Conservation (phyloP, 2,888 invertebrate species). For the Brachypterus glaber region DNA sequence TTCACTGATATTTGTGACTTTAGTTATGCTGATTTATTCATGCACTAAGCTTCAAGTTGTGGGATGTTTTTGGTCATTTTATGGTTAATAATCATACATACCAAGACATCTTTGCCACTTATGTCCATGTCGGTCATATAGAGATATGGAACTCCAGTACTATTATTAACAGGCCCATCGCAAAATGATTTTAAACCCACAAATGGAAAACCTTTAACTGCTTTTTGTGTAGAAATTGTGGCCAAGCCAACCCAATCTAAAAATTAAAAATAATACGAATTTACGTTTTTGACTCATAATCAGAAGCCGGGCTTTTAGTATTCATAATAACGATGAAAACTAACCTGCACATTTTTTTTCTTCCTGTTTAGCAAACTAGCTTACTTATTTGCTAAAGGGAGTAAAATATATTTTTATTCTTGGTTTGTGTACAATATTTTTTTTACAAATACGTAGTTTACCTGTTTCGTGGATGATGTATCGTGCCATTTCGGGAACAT, state of each 20-base stretch:
- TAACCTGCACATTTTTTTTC: neutral
- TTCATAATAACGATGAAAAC: neutral
- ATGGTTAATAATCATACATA: too few species aligned
- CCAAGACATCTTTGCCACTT: constrained; percentile 56
- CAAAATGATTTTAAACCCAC: constrained; percentile 59
- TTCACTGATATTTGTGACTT: too few species aligned
- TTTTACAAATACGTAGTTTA: too few species aligned
- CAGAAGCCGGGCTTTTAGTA: too few species aligned
- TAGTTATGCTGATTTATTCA: too few species aligned
- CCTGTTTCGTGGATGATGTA: constrained; percentile 62
- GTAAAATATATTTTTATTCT: too few species aligned
- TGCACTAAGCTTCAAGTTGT: too few species aligned
- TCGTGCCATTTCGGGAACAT: constrained; percentile 59
- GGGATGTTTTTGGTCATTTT: too few species aligned
- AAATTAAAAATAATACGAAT: constrained; percentile 18
- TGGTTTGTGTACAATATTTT: too few species aligned
- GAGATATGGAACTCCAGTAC: constrained; percentile 64
- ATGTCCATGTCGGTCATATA: constrained; percentile 65
- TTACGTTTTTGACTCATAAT: too few species aligned
- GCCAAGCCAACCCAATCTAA: constrained; percentile 65
- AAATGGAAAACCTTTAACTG: constrained; percentile 56
- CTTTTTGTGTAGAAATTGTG: constrained; percentile 54
- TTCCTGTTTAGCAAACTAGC: neutral
- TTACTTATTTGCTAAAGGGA: too few species aligned
- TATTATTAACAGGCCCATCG: constrained; percentile 57